A percentile compares a stretch with the other conserved stretches of the same genome.
These are phyloP conservation scores for Monoplex corrugatus DNA, from an alignment of 2,888 invertebrate genomes.

Conservation along the genomic window DNA sequence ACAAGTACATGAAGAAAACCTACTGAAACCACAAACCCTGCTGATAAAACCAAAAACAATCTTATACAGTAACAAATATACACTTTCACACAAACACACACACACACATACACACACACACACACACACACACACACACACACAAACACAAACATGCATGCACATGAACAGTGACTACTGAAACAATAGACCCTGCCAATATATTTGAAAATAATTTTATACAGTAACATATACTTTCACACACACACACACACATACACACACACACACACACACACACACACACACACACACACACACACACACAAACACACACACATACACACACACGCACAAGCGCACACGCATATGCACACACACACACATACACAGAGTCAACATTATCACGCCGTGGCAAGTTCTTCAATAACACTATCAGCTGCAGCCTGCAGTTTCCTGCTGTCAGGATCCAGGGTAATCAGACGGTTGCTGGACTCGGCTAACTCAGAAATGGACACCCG, in stretches of 20 bases:
- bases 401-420: conserved; percentile 29
- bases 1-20: too few relatives aligned
- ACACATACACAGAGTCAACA: neutral
- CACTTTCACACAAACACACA: too few relatives aligned
- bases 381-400: neutral
- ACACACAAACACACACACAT: neutral
- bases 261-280: neutral
- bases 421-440: conserved; percentile 46
- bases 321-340: neutral
- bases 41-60: too few relatives aligned
- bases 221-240: neutral
- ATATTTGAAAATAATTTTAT: too few relatives aligned
- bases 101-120: neutral
- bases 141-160: neutral
- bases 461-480: conserved; percentile 95
- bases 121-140: neutral
- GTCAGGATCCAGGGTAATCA: conserved; percentile 89
- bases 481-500: conserved; percentile 96
- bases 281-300: neutral
- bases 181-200: neutral
- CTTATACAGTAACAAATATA: too few relatives aligned
- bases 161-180: neutral
- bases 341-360: neutral
- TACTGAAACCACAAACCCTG: too few relatives aligned
- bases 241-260: neutral